Evolutionary conservation across 35 echinoderm and acorn worm genomes (phyloP), one percentile per base, ranked within the genome.

Genomic region (Heliocidaris tuberculata): DNA sequence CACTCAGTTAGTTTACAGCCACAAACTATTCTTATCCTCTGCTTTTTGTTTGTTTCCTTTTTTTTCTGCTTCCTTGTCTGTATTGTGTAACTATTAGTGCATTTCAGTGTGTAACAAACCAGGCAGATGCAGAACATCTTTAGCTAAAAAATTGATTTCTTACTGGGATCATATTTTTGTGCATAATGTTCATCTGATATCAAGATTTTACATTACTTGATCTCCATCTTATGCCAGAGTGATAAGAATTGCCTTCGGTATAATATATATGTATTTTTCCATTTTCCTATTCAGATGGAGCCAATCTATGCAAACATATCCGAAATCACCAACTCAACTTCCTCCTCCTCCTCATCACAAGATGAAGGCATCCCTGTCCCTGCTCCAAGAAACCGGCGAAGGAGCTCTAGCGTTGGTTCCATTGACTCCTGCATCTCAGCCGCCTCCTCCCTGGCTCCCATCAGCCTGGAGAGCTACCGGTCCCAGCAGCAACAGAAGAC

Each of bases 401-500:
- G 48, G 87, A 89, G 87, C 87, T 89, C 87, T 19, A 50, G 48
- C 30, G n/a, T 31, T 15, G 48, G 91, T n/a, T 93, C 91, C 50
- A 47, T 48, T 30, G 47, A 59, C 30, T 93, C 91, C 50, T 78
- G 65, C 65, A 78, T 78, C 65, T 89, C 87, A 13, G 13, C 87
- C 0, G 31, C 31, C 17, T 93, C 91, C 91, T 31, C 47, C 47
- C 2, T 93, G 91, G 48, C 91, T 9, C 91, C 91, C 16, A 32
- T 48, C 49, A 93, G 91, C 91, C 47, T 93, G 48, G 91, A 93
- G 91, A 93, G 91, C 91, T 93, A 93, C 91, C 91, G 91, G 48
- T 52, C 91, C 48, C 91, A 93, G 50, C 91, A 93, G 91, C 91
- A 93, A 27, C 31, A 93, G 49, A 48, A 50, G 29, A 52, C 91